Evolutionary conservation across 37 sponge, comb jelly and placozoan genomes (phyloP).

Genomic region (Halisarca cf. caerulea): DNA sequence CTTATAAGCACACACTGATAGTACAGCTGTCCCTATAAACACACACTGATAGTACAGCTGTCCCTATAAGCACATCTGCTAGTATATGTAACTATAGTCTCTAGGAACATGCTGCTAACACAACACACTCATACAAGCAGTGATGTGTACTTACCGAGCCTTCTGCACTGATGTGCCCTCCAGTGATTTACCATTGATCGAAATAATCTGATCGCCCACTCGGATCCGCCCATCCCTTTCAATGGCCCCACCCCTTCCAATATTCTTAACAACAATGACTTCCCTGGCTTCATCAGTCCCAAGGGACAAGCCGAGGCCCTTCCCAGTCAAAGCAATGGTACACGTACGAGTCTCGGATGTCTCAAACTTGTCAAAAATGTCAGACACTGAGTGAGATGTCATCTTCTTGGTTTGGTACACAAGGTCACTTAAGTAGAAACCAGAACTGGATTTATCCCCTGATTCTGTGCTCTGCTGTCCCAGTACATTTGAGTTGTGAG

Average conservation of each 20-base stretch:
- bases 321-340: not conserved
- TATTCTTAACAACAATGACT: conserved; percentile 64
- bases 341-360: not conserved
- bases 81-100: too few relatives aligned
- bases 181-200: conserved; percentile 67
- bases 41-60: too few relatives aligned
- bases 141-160: conserved; percentile 49
- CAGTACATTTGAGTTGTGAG: not conserved
- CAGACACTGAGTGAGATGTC: conserved; percentile 9
- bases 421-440: not conserved
- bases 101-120: too few relatives aligned
- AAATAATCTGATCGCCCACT: conserved; percentile 78
- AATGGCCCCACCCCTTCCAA: conserved; percentile 52
- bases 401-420: not conserved
- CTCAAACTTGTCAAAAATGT: not conserved
- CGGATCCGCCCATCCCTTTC: conserved; percentile 74
- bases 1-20: too few relatives aligned
- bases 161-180: conserved; percentile 47
- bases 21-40: too few relatives aligned
- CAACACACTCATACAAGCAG: too few relatives aligned
- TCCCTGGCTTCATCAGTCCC: conserved; percentile 33
- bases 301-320: conserved; percentile 42
- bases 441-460: not conserved
- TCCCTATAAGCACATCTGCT: too few relatives aligned
- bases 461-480: not conserved